Conservation (phyloP, 2,113 vertebrate species). For the Barnardius zonarius region DNA sequence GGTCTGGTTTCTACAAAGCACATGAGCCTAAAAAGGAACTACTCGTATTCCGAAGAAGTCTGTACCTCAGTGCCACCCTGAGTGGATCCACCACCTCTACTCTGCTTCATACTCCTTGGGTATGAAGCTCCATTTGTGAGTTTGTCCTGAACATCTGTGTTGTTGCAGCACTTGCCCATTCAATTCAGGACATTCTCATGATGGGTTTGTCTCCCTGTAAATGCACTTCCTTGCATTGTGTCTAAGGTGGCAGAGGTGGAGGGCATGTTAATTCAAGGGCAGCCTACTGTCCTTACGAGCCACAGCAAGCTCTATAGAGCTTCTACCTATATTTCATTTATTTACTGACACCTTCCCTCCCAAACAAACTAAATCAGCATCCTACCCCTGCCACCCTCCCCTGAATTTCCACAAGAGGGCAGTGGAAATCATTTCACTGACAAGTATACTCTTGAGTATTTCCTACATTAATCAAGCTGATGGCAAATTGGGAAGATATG, state of each 20-base stretch:
- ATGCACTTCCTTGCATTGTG: not conserved
- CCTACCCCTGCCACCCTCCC: fast-evolving
- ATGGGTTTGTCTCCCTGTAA: not conserved
- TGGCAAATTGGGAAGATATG: not conserved
- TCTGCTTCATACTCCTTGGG: not conserved
- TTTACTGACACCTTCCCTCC: fast-evolving
- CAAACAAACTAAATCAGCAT: not conserved
- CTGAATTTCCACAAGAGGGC: not conserved
- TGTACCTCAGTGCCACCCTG: not conserved
- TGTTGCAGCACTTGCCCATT: not conserved
- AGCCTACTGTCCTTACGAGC: not conserved
- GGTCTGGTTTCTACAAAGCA: not conserved
- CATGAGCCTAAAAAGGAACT: not conserved
- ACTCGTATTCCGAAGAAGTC: not conserved
- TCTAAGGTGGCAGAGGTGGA: not conserved
- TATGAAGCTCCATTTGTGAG: not conserved
- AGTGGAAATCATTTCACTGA: not conserved
- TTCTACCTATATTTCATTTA: not conserved
- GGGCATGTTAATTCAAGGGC: not conserved
- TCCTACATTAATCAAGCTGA: not conserved
- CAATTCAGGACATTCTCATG: fast-evolving
- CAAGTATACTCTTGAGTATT: not conserved
- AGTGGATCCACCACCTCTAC: not conserved
- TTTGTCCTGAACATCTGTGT: not conserved
- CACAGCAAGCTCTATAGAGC: not conserved